A percentile compares a stretch with the other conserved stretches of the same genome.
Conservation (phyloP, 2,797 vertebrate species). For the Phaenicophaeus curvirostris region DNA sequence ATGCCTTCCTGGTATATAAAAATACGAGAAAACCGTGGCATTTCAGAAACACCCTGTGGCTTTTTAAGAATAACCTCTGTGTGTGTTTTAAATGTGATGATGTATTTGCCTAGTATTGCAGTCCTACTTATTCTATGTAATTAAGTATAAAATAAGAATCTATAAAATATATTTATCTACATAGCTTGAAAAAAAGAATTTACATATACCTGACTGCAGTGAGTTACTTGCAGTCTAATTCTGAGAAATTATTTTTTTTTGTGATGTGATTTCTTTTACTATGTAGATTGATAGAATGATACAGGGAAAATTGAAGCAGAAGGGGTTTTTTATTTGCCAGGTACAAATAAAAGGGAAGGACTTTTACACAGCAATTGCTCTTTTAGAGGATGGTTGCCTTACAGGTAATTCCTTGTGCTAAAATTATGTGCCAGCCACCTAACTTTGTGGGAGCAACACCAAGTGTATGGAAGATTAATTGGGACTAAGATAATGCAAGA, state of each 20-base stretch:
- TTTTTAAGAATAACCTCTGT: background rate
- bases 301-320: background rate
- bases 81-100: background rate
- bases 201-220: background rate
- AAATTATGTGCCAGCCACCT: background rate
- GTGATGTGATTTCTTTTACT: background rate
- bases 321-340: background rate
- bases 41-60: background rate
- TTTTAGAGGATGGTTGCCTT: background rate
- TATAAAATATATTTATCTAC: background rate
- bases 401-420: background rate
- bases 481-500: too few species aligned
- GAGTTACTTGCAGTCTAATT: background rate
- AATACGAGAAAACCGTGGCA: background rate
- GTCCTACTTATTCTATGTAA: background rate
- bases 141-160: constrained; percentile 8
- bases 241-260: background rate
- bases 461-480: too few species aligned
- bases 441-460: too few species aligned
- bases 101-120: background rate
- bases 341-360: background rate
- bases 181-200: background rate
- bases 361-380: background rate
- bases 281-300: background rate
- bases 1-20: background rate